A percentile compares a stretch with the other conserved stretches of the same genome.
Conservation (phyloP, 2,113 vertebrate species). For the Onychostruthus taczanowskii region DNA sequence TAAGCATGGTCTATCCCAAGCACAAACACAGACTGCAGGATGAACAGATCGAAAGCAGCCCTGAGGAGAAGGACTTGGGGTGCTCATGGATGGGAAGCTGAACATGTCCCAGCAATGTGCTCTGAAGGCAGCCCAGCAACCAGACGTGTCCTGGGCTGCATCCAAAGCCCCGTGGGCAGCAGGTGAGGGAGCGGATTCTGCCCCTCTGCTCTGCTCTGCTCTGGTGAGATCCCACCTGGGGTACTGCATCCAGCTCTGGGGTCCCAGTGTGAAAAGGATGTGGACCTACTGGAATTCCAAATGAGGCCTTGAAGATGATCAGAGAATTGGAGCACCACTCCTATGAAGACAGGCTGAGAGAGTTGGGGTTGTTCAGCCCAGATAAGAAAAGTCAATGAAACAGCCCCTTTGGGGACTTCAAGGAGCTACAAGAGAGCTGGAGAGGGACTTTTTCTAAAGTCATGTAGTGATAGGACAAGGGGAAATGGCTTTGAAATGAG, state of each 20-base stretch:
- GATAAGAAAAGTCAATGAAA: neutral
- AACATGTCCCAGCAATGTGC: neutral
- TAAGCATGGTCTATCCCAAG: neutral
- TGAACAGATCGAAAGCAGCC: neutral
- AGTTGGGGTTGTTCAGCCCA: neutral
- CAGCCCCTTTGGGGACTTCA: neutral
- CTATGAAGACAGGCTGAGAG: neutral
- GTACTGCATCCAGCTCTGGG: neutral
- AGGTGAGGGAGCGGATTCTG: neutral
- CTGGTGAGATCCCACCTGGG: neutral
- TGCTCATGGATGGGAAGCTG: neutral
- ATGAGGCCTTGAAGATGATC: neutral
- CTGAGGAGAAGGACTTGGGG: neutral
- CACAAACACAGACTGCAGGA: neutral
- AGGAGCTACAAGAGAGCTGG: neutral
- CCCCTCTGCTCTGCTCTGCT: neutral
- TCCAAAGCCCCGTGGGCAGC: neutral
- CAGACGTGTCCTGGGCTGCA: accelerated
- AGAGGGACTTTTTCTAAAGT: neutral
- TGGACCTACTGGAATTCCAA: neutral
- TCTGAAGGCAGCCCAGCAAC: neutral
- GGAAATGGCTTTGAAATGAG: neutral
- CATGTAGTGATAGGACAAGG: neutral
- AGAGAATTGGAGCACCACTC: neutral
- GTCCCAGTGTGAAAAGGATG: neutral